These are phyloP conservation scores for Melieria omissa DNA, from an alignment of 2,888 invertebrate genomes.

Conservation along the genomic window DNA sequence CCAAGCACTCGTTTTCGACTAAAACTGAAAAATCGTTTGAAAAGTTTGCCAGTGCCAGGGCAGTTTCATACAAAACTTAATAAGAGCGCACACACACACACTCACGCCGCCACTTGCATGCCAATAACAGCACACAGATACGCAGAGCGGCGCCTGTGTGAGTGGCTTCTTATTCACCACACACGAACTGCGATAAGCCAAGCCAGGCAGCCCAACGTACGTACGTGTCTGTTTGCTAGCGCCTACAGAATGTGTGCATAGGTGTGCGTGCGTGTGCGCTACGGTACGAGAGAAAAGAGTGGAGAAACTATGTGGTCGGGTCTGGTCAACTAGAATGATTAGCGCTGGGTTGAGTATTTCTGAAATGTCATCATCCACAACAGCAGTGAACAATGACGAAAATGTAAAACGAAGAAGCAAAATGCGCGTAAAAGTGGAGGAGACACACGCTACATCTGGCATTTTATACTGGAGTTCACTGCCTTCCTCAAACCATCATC, in stretches of 20 bases:
- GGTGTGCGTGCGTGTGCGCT: neutral
- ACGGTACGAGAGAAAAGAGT: neutral
- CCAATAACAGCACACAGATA: neutral
- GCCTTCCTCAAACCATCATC: too few relatives aligned
- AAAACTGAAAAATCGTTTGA: slow-evolving; percentile 45
- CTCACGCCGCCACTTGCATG: neutral
- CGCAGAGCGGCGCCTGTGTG: neutral
- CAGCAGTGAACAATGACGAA: slow-evolving; percentile 35
- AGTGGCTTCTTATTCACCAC: slow-evolving; percentile 26
- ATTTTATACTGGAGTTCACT: neutral
- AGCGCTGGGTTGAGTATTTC: slow-evolving; percentile 21
- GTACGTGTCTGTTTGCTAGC: slow-evolving; percentile 7
- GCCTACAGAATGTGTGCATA: slow-evolving; percentile 19
- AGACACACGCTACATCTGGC: neutral
- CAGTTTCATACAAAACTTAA: slow-evolving; percentile 12
- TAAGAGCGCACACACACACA: slow-evolving; percentile 12
- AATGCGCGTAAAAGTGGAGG: neutral
- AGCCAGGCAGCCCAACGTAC: neutral
- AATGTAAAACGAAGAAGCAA: slow-evolving; percentile 5
- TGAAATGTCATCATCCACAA: slow-evolving; percentile 35
- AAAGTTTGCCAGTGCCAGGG: slow-evolving; percentile 41
- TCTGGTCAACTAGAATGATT: neutral
- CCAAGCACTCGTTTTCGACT: slow-evolving; percentile 62
- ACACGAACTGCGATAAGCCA: neutral
- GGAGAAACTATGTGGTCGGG: too few relatives aligned